Base-by-base conservation (phyloP, 1,140 invertebrate genomes). In the Kradibia gibbosae region DNA sequence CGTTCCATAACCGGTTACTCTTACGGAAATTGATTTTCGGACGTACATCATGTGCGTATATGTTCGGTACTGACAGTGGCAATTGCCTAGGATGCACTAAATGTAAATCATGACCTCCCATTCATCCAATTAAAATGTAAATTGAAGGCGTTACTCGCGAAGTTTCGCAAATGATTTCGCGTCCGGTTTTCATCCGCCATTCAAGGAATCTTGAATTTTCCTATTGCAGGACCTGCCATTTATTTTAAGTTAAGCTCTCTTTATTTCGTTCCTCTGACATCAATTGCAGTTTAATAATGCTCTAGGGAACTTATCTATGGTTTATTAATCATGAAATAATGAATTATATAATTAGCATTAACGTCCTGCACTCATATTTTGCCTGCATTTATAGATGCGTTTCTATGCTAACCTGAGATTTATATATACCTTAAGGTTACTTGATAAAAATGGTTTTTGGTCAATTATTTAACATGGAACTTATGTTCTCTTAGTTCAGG, bases 41-140 rank as follows among this genome's bases (percentile, higher is more conserved):
- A 82, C 83, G 78, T 85, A 83, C 82, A 87, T 88, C 82, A 85
- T 86, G 82, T 76, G 42, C 39, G 72, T 3, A n/a, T 53, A 57
- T 55, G 42, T 10, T 22, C 20, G 5, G 5, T 3, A 53, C 50
- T 78, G 83, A 84, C 84, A 82, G 82, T 85, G 83, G 82, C 83
- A 45, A 78, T 82, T 77, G 80, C 78, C 84, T 25, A 25, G 67
- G 36, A 53, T 3, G 45, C 53, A n/a, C 67, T 57, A 17, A 50
- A 10, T 28, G 36, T 39, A 86, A 87, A 88, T 89, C 86, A 87
- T 80, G 53, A 71, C 83, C 57, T 42, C 85, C 15, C 84, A 78
- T 87, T 87, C 85, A 81, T 87, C 86, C 86, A 86, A 90, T 90
- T 89, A 88, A 89, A 89, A 90, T 89, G 89, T 89, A 88, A 90